Base-by-base conservation (phyloP, 2,888 invertebrate species). In the Schrankia costaestrigalis region DNA sequence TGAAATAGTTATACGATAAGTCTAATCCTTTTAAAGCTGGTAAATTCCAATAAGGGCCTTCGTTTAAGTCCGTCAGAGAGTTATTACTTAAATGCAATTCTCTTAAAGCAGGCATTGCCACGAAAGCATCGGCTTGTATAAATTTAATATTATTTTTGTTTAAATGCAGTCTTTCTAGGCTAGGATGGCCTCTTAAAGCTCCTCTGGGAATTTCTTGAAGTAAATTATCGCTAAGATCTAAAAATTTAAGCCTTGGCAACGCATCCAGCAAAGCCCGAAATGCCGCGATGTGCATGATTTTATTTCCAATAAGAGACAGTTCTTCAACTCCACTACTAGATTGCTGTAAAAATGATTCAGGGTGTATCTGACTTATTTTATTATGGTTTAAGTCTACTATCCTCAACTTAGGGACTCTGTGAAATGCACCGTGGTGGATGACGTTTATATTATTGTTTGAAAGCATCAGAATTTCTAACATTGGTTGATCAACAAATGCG, bases 21-120 rank as follows among this genome's bases (percentile, higher is more conserved):
- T 96, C 96, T 35, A 97, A 77, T 1, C 96, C 96, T 85, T 95
- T 96, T 2, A 96, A 79, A 4, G 93, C 92, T 0, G 95, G 95
- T 25, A 96, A 81, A 80, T 95, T 94, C 95, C 95, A 96, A 63
- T 94, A 92, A 0, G 95, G 95, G 28, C 92, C 90, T 44, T 93
- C 92, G 26, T 93, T 81, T 30, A 92, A 85, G 65, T 94, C 93
- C 1, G 91, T 90, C 14, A 97, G 76, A 1, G 95, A 95, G 69
- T 97, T 97, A 62, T 96, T 96, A 49, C 92, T 91, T 39, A 97
- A 82, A 55, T 95, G 91, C 18, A 97, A 83, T 65, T 96, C 95
- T 51, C 95, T 88, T 19, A 97, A 77, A 0, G 95, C 93, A 0
- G 95, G 95, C 93, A 97, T 93, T 9, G 93, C 93, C 66, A 92